Conservation (phyloP, 1,140 invertebrate species). For the Rhagoletis zephyria region DNA sequence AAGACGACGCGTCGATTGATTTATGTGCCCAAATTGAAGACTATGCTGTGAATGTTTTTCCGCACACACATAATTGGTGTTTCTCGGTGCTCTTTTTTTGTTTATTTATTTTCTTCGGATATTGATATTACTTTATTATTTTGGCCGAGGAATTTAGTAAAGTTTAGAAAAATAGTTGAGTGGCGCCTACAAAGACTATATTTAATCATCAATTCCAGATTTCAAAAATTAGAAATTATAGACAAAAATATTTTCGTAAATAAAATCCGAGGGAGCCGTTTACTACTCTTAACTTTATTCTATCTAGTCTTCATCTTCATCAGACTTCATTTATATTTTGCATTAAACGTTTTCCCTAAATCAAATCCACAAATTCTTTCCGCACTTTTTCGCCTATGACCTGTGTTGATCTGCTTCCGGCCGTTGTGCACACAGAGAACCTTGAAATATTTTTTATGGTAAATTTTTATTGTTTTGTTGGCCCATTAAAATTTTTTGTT, state of each 20-base stretch:
- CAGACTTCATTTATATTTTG: no score
- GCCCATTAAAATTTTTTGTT: slow-evolving; percentile 28
- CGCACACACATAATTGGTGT: neutral
- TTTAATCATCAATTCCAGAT: neutral
- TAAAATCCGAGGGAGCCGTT: no score
- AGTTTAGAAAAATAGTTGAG: neutral
- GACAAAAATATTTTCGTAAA: no score
- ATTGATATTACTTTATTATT: neutral
- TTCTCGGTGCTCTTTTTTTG: neutral
- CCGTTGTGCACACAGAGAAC: neutral
- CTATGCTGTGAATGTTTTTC: neutral
- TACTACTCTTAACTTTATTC: no score
- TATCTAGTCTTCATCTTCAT: no score
- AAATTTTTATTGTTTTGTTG: slow-evolving; percentile 28
- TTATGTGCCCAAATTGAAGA: slow-evolving; percentile 40
- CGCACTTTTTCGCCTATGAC: neutral
- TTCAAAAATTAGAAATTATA: no score
- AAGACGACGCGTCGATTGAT: slow-evolving; percentile 25
- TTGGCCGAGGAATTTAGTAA: neutral
- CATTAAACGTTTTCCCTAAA: no score
- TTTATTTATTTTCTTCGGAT: neutral
- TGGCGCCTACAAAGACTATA: neutral
- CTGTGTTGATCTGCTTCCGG: neutral
- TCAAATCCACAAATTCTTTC: neutral
- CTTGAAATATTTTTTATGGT: neutral